Percentiles rank a stretch among this genome's conserved stretches.
These are phyloP conservation scores for Eolophus roseicapilla DNA, from an alignment of 2,113 vertebrate species.

Conservation along the genomic window DNA sequence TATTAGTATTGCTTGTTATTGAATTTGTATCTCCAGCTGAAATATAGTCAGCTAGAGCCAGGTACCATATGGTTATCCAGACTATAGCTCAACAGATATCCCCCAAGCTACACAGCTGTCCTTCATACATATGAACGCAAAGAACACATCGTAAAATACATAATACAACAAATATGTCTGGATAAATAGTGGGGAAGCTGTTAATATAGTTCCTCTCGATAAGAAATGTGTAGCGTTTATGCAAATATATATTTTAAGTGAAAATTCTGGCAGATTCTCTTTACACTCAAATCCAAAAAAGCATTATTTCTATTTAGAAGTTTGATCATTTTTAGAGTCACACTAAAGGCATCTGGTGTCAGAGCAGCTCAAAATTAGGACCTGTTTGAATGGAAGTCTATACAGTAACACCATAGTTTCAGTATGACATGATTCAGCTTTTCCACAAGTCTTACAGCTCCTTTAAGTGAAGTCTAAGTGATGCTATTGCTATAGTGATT, in stretches of 20 bases:
- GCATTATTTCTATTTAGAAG: constrained; percentile 33
- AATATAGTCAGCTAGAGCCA: constrained; percentile 65
- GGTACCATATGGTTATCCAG: constrained; percentile 58
- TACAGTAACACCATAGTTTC: background rate
- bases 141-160: constrained; percentile 57
- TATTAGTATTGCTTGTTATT: constrained; percentile 66
- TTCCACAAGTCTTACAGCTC: background rate
- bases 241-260: constrained; percentile 22
- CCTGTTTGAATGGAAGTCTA: constrained; percentile 14
- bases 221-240: background rate
- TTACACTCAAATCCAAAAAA: constrained; percentile 47
- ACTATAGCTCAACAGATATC: constrained; percentile 53
- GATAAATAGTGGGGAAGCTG: constrained; percentile 21
- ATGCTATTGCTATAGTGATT: background rate
- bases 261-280: constrained; percentile 32
- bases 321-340: constrained; percentile 31
- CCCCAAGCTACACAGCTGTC: constrained; percentile 61
- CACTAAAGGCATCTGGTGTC: constrained; percentile 44
- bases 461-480: background rate
- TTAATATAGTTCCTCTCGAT: constrained; percentile 16
- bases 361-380: constrained; percentile 45
- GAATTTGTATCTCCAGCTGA: constrained; percentile 64
- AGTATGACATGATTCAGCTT: background rate
- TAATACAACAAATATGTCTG: constrained; percentile 51
- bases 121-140: constrained; percentile 55